phyloP scores from a whole-genome alignment of 2,113 vertebrate genomes.

The Gymnobelideus leadbeateri region DNA sequence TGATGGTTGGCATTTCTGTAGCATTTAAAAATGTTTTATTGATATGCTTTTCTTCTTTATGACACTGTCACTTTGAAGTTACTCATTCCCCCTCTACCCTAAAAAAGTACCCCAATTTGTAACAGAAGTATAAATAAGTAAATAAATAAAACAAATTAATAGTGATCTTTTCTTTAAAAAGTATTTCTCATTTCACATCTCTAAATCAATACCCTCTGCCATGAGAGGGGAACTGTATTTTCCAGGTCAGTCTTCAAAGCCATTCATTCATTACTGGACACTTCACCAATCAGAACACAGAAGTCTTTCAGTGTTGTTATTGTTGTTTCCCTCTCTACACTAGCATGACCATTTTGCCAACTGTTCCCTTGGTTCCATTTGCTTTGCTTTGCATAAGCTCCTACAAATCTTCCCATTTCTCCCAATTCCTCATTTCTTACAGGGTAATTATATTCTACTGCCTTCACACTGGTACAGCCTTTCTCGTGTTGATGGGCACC shows the following conservation, averaged over 20 bases:
- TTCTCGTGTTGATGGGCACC: not conserved
- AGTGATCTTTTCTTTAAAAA: not conserved
- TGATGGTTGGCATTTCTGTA: not conserved
- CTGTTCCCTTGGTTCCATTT: not conserved
- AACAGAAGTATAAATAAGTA: not conserved
- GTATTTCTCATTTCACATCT: not conserved
- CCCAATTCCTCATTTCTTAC: not conserved
- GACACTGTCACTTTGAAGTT: not conserved
- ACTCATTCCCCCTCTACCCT: not conserved
- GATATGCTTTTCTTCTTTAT: not conserved
- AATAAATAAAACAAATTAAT: not conserved
- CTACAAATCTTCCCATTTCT: not conserved
- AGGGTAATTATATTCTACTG: not conserved
- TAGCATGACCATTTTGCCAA: not conserved
- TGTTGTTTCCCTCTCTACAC: not conserved
- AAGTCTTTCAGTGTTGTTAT: not conserved
- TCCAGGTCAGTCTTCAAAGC: not conserved
- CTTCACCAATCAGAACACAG: not conserved
- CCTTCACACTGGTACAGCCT: not conserved
- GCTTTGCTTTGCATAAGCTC: not conserved
- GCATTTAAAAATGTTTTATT: not conserved
- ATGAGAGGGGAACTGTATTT: not conserved
- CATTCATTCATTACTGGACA: not conserved
- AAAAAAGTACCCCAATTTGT: not conserved
- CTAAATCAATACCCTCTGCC: not conserved